Evolutionary conservation across 2,113 vertebrate species (phyloP), one percentile per base, ranked within the genome.

Genomic region (Rhinoptilus africanus): DNA sequence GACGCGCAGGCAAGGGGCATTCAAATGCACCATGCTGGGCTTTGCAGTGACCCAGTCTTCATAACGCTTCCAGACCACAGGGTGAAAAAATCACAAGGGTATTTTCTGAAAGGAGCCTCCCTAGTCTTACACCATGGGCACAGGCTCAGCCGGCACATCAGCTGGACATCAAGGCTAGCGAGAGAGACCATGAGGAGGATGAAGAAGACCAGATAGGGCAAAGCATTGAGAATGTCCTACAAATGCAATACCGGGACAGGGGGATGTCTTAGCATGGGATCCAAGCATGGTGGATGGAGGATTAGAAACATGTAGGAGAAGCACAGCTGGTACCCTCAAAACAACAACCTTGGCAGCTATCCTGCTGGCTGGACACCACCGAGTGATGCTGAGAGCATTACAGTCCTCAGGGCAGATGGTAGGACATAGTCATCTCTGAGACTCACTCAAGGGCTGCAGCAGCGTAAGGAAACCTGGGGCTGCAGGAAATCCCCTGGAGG

Each of bases 11-110:
- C 71, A 8, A 57, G 23, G 48, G 28, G 20, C 39, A 23, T 9
- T 37, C 35, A 27, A 30, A 27, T 8, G 45, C 1, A 1, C 32
- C 64, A 4, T 0, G 8, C 20, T 11, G 72, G 57, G 24, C 11
- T 51, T 41, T 17, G 9, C 24, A 14, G 56, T 67, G 62, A 41
- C 67, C 50, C 34, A 37, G 5, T 23, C 64, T 39, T 69, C 85
- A 53, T 68, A 85, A 53, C 30, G 6, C 35, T 66, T 74, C 34
- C 41, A 28, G 41, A 15, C 10, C 66, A 27, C 16, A 71, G 59
- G 67, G 34, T 8, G 47, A 19, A 51, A 77, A 78, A 78, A 32
- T 57, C 63, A 14, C 0, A 0, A 4, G 22, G 47, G 23, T 48
- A 1, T 34, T 50, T 47, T 30, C 50, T 76, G 71, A n/a, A 83